Conservation (phyloP, 2,888 invertebrate species). For the Drosophila prolongata region DNA sequence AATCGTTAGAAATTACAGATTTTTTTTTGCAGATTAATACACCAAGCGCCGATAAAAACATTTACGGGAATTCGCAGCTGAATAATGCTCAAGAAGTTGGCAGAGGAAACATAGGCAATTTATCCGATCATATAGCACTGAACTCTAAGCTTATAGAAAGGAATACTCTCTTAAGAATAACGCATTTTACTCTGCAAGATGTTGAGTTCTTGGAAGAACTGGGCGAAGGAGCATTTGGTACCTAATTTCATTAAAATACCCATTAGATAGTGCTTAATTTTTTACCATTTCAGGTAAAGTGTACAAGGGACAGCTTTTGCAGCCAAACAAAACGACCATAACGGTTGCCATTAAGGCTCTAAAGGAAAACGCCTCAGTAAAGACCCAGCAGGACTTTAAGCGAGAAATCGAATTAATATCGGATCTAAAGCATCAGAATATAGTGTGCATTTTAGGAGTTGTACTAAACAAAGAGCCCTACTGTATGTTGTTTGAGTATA, state of each 20-base stretch:
- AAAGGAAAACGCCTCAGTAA: constrained; percentile 95
- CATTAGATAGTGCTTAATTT: background rate
- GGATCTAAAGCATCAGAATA: constrained; percentile 97
- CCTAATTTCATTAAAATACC: background rate
- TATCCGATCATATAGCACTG: constrained; percentile 83
- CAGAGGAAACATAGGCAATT: constrained; percentile 87
- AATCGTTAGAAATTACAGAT: no score
- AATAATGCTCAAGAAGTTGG: constrained; percentile 94
- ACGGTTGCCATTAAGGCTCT: constrained; percentile 97
- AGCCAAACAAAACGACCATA: constrained; percentile 88
- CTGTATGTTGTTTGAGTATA: constrained; percentile 99
- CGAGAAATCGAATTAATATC: constrained; percentile 97
- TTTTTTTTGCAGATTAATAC: constrained; percentile 86
- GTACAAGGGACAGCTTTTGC: constrained; percentile 95
- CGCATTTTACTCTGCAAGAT: constrained; percentile 94
- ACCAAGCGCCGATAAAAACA: constrained; percentile 91
- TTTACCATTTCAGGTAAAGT: constrained; percentile 87
- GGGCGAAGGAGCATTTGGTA: constrained; percentile 98
- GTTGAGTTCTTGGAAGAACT: constrained; percentile 95
- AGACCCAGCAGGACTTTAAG: constrained; percentile 96
- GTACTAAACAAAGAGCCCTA: constrained; percentile 94
- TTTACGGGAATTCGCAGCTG: constrained; percentile 91
- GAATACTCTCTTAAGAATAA: constrained; percentile 86
- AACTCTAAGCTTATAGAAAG: constrained; percentile 84
- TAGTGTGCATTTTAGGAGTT: constrained; percentile 97